Evolutionary conservation across 2,113 vertebrate genomes (phyloP).

Genomic region (Paracanthobrama guichenoti): DNA sequence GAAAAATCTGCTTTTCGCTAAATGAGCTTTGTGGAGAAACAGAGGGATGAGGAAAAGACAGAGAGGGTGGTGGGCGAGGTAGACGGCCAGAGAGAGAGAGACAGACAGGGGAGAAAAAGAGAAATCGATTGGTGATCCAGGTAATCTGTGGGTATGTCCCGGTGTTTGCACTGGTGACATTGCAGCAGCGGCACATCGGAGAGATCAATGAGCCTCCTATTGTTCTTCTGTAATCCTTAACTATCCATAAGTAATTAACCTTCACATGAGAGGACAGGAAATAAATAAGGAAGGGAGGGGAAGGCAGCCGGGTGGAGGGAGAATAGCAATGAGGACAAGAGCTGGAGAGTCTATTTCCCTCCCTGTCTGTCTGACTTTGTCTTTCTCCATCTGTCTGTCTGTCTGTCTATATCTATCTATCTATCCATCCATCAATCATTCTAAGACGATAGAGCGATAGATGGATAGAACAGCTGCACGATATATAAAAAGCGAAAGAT

Average conservation of each 20-base stretch:
- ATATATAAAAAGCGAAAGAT: not conserved
- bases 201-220: constrained; percentile 78
- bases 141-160: constrained; percentile 73
- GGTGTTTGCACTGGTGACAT: constrained; percentile 75
- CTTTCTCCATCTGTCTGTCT: not conserved
- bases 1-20: constrained; percentile 56
- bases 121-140: constrained; percentile 70
- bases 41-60: constrained; percentile 17
- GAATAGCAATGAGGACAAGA: constrained; percentile 65
- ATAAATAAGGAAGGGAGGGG: constrained; percentile 60
- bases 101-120: constrained; percentile 13
- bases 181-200: constrained; percentile 70
- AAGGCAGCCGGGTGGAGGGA: constrained; percentile 36
- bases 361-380: not conserved
- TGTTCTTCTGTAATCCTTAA: constrained; percentile 80
- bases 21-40: constrained; percentile 45
- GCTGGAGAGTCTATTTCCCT: constrained; percentile 24
- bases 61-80: not conserved
- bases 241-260: constrained; percentile 85
- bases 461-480: not conserved
- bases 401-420: too few relatives aligned
- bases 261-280: constrained; percentile 74
- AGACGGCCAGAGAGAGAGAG: not conserved
- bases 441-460: too few relatives aligned
- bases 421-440: too few relatives aligned